These are phyloP conservation scores for Hydrochoerus hydrochaeris DNA, from an alignment of 2,113 vertebrate species.

Conservation along the genomic window DNA sequence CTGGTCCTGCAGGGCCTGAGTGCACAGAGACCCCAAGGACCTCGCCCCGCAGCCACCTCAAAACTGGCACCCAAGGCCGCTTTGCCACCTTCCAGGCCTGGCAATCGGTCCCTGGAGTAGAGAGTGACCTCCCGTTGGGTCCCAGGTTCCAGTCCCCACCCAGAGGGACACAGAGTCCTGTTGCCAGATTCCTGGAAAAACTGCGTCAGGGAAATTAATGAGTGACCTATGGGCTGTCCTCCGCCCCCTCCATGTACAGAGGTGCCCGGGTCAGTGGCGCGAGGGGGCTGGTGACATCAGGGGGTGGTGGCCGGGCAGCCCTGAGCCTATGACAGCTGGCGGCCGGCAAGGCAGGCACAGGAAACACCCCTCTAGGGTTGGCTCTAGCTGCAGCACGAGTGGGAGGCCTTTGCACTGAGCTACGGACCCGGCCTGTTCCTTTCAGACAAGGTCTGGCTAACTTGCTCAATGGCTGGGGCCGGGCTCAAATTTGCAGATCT, in stretches of 20 bases:
- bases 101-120: neutral
- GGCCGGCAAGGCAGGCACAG: neutral
- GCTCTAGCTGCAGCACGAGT: neutral
- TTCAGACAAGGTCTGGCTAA: neutral
- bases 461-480: neutral
- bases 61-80: too few relatives aligned
- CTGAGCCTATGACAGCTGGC: conserved; percentile 34
- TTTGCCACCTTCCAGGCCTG: neutral
- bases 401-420: neutral
- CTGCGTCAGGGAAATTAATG: conserved; percentile 65
- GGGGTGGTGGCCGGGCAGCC: neutral
- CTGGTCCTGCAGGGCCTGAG: too few relatives aligned
- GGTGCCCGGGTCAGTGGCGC: neutral
- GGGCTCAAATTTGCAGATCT: neutral
- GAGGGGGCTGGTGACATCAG: neutral
- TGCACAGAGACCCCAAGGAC: neutral
- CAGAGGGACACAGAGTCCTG: conserved; percentile 68
- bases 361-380: neutral
- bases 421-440: neutral
- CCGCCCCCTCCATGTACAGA: neutral
- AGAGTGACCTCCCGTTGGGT: neutral
- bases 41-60: accelerated
- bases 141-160: neutral
- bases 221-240: conserved; percentile 69
- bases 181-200: conserved; percentile 71